A percentile compares a stretch with the other conserved stretches of the same genome.
Evolutionary conservation across 2,113 vertebrate genomes (phyloP).

Genomic region (Mirza zaza): DNA sequence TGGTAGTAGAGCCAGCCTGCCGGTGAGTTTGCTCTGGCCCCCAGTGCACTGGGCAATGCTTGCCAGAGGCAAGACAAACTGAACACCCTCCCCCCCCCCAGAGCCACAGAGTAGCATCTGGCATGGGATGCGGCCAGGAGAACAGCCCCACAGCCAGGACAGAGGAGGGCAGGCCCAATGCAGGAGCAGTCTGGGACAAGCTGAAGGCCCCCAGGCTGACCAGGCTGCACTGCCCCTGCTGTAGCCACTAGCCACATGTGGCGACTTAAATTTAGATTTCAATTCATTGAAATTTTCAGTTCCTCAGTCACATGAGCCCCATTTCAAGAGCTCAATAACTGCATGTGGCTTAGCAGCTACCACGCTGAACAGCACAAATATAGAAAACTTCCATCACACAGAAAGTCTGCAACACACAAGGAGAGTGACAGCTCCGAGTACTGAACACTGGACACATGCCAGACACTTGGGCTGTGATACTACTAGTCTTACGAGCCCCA

Average conservation of each 20-base stretch:
- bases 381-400: background rate
- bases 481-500: background rate
- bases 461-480: background rate
- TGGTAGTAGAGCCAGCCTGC: background rate
- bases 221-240: background rate
- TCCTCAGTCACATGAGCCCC: background rate
- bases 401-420: background rate
- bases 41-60: background rate
- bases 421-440: rapidly evolving
- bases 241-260: background rate
- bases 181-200: background rate
- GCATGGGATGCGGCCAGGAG: background rate
- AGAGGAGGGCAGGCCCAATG: background rate
- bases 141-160: background rate
- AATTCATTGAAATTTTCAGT: background rate
- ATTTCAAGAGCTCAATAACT: background rate
- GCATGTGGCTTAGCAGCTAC: background rate
- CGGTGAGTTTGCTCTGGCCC: background rate
- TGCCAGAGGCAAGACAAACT: background rate
- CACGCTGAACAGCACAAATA: background rate
- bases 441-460: rapidly evolving
- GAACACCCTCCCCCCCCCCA: background rate
- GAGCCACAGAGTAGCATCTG: background rate
- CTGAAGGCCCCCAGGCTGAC: background rate
- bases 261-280: background rate